These are phyloP conservation scores for Poeciliopsis infans DNA, from an alignment of 2,797 vertebrate genomes.

Conservation along the genomic window DNA sequence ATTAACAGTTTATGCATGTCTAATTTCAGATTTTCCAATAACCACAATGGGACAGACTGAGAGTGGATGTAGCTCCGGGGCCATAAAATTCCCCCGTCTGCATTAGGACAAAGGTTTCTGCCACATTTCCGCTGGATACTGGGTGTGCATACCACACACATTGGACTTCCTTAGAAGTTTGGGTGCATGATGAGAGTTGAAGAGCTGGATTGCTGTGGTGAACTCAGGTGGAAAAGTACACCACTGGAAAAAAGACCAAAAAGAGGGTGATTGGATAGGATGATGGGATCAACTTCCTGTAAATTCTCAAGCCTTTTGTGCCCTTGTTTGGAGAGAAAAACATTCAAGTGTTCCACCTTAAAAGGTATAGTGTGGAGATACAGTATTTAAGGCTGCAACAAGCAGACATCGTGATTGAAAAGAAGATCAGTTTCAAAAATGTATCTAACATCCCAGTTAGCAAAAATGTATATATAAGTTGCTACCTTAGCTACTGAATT, in stretches of 20 bases:
- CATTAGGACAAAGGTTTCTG: slow-evolving; percentile 1
- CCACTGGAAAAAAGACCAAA: slow-evolving; percentile 60
- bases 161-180: slow-evolving; percentile 30
- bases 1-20: neutral
- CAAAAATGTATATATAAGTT: neutral
- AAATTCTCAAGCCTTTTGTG: slow-evolving; percentile 50
- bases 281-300: slow-evolving; percentile 47
- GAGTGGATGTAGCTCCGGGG: neutral
- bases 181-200: slow-evolving; percentile 20
- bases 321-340: slow-evolving; percentile 67
- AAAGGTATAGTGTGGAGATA: slow-evolving; percentile 12
- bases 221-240: slow-evolving; percentile 66
- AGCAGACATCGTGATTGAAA: neutral
- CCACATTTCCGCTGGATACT: slow-evolving; percentile 8
- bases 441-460: neutral
- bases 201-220: slow-evolving; percentile 40
- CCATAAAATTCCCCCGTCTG: neutral
- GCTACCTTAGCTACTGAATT: neutral
- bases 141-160: slow-evolving; percentile 26
- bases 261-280: slow-evolving; percentile 62
- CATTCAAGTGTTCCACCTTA: slow-evolving; percentile 39
- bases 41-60: neutral
- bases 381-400: neutral
- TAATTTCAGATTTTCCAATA: neutral
- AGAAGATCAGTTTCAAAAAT: neutral